Conservation (phyloP, 2,797 vertebrate genomes). For the Heteromormyrus szaboi region DNA sequence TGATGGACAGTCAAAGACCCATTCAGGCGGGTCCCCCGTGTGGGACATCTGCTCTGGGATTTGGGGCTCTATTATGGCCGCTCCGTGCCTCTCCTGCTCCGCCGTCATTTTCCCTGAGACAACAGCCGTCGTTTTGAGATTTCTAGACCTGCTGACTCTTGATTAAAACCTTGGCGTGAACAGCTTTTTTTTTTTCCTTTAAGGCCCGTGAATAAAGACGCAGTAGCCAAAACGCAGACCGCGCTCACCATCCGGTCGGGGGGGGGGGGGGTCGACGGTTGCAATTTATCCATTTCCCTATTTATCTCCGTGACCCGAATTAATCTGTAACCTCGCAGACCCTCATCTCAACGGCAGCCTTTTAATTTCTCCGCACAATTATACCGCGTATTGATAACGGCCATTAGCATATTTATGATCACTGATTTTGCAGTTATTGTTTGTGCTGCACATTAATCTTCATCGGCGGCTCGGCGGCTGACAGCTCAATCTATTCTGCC, state of each 20-base stretch:
- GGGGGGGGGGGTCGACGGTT: not conserved
- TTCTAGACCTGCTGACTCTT: slow-evolving; percentile 69
- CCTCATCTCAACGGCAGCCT: slow-evolving; percentile 64
- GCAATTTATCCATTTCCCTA: slow-evolving; percentile 27
- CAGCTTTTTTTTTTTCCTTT: slow-evolving; percentile 53
- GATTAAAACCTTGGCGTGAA: slow-evolving; percentile 65
- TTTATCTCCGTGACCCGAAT: slow-evolving; percentile 60
- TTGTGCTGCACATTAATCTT: slow-evolving; percentile 96
- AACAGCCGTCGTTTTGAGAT: slow-evolving; percentile 40
- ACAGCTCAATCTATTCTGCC: slow-evolving; percentile 99
- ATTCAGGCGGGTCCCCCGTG: not conserved
- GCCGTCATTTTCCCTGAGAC: slow-evolving; percentile 24
- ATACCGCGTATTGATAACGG: slow-evolving; percentile 75
- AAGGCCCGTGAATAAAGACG: slow-evolving; percentile 49
- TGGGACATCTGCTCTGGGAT: slow-evolving; percentile 8
- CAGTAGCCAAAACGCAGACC: slow-evolving; percentile 47
- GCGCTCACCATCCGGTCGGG: slow-evolving; percentile 8
- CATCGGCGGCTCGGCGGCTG: slow-evolving; percentile 86
- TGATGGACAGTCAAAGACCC: not conserved
- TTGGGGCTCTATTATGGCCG: not conserved
- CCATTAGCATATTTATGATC: slow-evolving; percentile 99
- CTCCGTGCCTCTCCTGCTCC: slow-evolving; percentile 39
- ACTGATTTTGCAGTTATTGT: slow-evolving; percentile 96
- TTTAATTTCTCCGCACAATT: slow-evolving; percentile 79
- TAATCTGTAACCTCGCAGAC: slow-evolving; percentile 53